Conservation (phyloP, 2,888 invertebrate genomes). For the Magallana nippona region DNA sequence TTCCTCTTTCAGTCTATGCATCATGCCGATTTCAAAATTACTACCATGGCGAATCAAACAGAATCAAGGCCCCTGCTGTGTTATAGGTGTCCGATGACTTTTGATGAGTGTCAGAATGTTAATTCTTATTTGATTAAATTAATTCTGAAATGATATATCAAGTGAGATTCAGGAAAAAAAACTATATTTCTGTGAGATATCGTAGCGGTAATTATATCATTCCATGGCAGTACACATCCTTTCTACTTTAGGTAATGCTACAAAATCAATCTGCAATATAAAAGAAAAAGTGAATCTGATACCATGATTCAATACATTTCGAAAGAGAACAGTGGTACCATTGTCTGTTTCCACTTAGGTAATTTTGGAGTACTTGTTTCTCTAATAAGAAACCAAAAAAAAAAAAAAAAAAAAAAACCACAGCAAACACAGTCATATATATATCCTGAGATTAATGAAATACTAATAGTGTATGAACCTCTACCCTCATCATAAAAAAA, state of each 20-base stretch:
- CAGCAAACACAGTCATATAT: neutral
- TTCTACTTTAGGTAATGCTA: neutral
- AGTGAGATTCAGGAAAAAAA: neutral
- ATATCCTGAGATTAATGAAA: neutral
- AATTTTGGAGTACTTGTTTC: neutral
- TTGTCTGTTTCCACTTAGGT: neutral
- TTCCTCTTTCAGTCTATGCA: constrained; percentile 3
- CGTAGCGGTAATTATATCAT: neutral
- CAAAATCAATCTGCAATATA: neutral
- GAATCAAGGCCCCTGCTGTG: neutral
- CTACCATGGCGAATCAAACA: constrained; percentile 16
- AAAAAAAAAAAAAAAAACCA: too few species aligned
- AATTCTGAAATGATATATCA: constrained; percentile 29
- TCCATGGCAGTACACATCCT: neutral
- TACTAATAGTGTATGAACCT: neutral
- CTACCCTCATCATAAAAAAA: constrained; percentile 1
- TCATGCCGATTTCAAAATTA: constrained; percentile 27
- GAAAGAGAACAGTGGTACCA: neutral
- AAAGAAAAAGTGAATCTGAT: neutral
- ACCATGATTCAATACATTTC: neutral
- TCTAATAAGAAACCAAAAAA: neutral
- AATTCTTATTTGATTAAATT: constrained; percentile 31
- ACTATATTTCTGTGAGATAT: neutral
- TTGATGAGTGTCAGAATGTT: constrained; percentile 29
- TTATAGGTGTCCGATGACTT: constrained; percentile 24